These are phyloP conservation scores for Sphyrna mokarran DNA, from an alignment of 2,113 vertebrate genomes.

Conservation along the genomic window DNA sequence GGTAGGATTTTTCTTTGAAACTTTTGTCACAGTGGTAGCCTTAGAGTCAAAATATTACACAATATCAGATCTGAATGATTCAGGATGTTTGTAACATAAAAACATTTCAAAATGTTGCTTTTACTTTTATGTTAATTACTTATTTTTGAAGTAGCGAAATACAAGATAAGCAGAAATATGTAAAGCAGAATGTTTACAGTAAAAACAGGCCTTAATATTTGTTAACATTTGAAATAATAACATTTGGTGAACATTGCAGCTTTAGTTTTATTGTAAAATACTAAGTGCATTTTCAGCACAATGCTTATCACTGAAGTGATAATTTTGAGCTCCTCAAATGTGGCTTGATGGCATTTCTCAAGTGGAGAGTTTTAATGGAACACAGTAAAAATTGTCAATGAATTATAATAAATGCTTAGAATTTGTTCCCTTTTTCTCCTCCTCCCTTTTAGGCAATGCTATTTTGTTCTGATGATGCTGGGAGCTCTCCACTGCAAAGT, in stretches of 20 bases:
- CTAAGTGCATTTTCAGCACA: neutral
- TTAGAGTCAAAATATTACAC: slow-evolving; percentile 3
- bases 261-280: slow-evolving; percentile 22
- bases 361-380: slow-evolving; percentile 20
- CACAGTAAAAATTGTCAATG: neutral
- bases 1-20: neutral
- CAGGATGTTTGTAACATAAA: neutral
- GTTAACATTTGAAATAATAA: slow-evolving; percentile 16
- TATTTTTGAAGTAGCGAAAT: slow-evolving; percentile 23
- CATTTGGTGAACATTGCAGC: neutral
- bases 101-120: neutral
- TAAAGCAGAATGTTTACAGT: slow-evolving; percentile 32
- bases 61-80: slow-evolving; percentile 21
- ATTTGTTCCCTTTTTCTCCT: neutral
- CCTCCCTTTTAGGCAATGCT: neutral
- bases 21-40: neutral
- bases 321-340: neutral
- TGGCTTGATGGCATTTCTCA: neutral
- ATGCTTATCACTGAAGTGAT: neutral
- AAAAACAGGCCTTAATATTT: slow-evolving; percentile 26
- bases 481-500: neutral
- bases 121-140: neutral
- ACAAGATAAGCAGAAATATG: slow-evolving; percentile 3
- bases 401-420: neutral
- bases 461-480: neutral